Evolutionary conservation across 2,888 invertebrate genomes (phyloP).

Genomic region (Nudaria mundana): DNA sequence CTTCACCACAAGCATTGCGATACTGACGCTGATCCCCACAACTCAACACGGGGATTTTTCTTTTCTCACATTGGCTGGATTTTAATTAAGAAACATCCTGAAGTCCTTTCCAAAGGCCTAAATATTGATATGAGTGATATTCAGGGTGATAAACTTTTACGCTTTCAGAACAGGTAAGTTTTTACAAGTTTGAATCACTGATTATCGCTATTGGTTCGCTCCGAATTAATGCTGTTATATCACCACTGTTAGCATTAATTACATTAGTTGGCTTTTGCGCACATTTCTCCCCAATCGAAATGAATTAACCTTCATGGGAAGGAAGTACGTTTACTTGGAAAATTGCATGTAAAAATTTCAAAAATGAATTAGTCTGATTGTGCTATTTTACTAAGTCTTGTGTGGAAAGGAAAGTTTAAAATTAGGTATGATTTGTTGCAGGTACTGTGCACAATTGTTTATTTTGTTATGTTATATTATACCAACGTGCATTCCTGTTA

Average conservation of each 20-base stretch:
- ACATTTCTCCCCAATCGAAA: too few species aligned
- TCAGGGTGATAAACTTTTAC: slow-evolving; percentile 4
- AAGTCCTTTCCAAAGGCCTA: neutral
- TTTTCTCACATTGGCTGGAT: slow-evolving; percentile 98
- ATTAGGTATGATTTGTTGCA: too few species aligned
- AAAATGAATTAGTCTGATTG: neutral
- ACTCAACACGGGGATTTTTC: slow-evolving; percentile 93
- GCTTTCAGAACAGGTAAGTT: slow-evolving; percentile 8
- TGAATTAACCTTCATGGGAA: too few species aligned
- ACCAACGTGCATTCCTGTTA: slow-evolving; percentile 87
- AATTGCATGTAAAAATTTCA: too few species aligned
- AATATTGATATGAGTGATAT: slow-evolving; percentile 9
- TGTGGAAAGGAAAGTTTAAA: too few species aligned
- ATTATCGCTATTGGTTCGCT: neutral
- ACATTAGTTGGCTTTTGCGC: too few species aligned
- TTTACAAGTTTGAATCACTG: neutral
- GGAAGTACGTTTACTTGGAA: too few species aligned
- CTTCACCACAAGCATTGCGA: slow-evolving; percentile 89
- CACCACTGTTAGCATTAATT: too few species aligned
- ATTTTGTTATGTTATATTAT: slow-evolving; percentile 91
- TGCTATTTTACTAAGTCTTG: too few species aligned
- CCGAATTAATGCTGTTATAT: too few species aligned
- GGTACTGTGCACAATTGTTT: too few species aligned
- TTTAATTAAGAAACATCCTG: slow-evolving; percentile 87
- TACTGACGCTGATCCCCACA: slow-evolving; percentile 95